Conservation (phyloP, 2,797 vertebrate species). For the Eleutherodactylus coqui region DNA sequence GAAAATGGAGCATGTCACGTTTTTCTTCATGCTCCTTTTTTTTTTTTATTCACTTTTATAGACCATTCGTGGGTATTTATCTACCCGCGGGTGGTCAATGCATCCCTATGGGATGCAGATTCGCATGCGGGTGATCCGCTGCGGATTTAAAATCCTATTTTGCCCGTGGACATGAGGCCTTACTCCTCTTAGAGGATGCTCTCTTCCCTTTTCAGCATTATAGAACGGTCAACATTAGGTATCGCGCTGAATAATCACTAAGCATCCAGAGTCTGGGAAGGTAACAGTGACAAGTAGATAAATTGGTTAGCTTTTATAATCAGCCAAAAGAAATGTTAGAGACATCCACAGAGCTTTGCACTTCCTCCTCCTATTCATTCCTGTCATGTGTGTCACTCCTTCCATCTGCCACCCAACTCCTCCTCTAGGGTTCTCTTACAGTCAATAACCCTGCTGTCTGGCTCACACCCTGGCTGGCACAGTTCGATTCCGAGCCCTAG, state of each 20-base stretch:
- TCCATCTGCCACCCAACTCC: slow-evolving; percentile 39
- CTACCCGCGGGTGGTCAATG: too few relatives aligned
- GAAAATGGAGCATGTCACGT: too few relatives aligned
- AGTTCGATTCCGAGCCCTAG: slow-evolving; percentile 21
- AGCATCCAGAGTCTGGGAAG: not conserved
- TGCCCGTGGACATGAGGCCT: too few relatives aligned
- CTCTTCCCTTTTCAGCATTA: not conserved
- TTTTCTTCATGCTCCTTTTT: too few relatives aligned
- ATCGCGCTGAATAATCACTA: not conserved
- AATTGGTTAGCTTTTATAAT: slow-evolving; percentile 17
- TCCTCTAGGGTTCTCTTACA: slow-evolving; percentile 36
- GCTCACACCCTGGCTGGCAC: slow-evolving; percentile 49
- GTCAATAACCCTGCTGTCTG: slow-evolving; percentile 37
- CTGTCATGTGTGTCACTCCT: slow-evolving; percentile 46
- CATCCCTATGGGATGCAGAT: too few relatives aligned
- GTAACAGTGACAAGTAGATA: not conserved
- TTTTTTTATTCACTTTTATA: too few relatives aligned
- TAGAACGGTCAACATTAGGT: not conserved
- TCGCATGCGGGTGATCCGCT: too few relatives aligned
- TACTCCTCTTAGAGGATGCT: not conserved
- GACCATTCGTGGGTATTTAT: too few relatives aligned
- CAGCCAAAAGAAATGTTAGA: slow-evolving; percentile 34
- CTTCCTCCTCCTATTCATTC: slow-evolving; percentile 51
- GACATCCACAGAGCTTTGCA: slow-evolving; percentile 1
- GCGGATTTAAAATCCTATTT: too few relatives aligned